A percentile compares a stretch with the other conserved stretches of the same genome.
Evolutionary conservation across 2,797 vertebrate genomes (phyloP).

Genomic region (Bufotes viridis): DNA sequence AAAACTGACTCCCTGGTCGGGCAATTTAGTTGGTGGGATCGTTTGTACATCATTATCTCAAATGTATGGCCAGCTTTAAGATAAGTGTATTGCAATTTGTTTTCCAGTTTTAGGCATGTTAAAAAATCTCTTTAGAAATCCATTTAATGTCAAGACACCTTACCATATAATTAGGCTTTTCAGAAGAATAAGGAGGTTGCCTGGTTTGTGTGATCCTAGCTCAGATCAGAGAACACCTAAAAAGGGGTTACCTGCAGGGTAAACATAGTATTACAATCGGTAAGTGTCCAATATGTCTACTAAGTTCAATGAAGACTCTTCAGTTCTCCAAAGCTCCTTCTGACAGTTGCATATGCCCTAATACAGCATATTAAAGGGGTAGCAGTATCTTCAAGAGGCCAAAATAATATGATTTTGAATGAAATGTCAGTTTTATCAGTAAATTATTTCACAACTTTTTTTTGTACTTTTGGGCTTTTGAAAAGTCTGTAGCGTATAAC

Average conservation of each 20-base stretch:
- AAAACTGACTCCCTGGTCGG: too few species aligned
- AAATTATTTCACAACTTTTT: neutral
- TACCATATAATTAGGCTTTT: neutral
- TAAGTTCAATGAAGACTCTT: neutral
- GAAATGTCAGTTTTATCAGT: neutral
- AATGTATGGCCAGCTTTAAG: too few species aligned
- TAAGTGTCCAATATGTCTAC: neutral
- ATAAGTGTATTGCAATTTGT: neutral
- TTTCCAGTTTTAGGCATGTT: neutral
- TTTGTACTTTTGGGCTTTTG: neutral
- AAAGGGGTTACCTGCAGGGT: neutral
- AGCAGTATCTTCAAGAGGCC: neutral
- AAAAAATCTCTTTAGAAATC: neutral
- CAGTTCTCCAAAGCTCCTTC: neutral
- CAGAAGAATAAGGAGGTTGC: neutral
- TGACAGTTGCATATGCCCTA: neutral
- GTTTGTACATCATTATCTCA: too few species aligned
- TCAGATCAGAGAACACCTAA: neutral
- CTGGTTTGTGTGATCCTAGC: neutral
- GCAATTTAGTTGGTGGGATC: too few species aligned
- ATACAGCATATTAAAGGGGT: neutral
- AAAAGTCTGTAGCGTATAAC: neutral
- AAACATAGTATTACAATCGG: neutral
- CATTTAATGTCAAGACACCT: neutral
- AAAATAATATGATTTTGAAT: neutral